Percentiles rank a stretch among this genome's conserved stretches.
Evolutionary conservation across 2,888 invertebrate genomes (phyloP).

Genomic region (Lochmaea capreae): DNA sequence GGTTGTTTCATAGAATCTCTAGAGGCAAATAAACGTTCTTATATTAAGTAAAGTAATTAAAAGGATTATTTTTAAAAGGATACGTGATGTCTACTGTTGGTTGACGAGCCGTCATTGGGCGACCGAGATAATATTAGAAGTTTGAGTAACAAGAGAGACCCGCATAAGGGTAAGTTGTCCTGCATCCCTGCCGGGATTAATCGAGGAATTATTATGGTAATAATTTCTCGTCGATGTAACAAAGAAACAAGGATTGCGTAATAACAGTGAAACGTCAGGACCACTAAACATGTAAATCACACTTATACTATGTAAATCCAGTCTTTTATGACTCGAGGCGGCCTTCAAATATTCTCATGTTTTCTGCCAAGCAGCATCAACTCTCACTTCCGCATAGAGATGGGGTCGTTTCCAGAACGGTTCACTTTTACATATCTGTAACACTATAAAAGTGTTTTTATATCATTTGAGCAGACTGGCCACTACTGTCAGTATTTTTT

Average conservation of each 20-base stretch:
- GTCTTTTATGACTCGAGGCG: constrained; percentile 50
- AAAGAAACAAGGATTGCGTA: constrained; percentile 43
- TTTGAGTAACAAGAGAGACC: constrained; percentile 6
- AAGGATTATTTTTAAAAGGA: too few species aligned
- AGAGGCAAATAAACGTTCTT: too few species aligned
- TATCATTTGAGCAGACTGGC: too few species aligned
- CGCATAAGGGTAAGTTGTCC: constrained; percentile 4
- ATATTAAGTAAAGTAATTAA: too few species aligned
- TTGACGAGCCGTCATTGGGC: not conserved
- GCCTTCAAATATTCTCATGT: constrained; percentile 37
- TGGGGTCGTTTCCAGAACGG: not conserved
- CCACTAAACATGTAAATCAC: constrained; percentile 57
- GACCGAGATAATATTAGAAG: not conserved
- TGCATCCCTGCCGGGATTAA: constrained; percentile 12
- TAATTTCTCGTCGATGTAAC: constrained; percentile 31
- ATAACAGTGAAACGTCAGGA: constrained; percentile 56
- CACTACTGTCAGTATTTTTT: too few species aligned
- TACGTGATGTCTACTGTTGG: not conserved
- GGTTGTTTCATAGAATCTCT: too few species aligned
- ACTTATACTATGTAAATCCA: constrained; percentile 56
- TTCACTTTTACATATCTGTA: not conserved
- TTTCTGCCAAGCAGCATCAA: constrained; percentile 14
- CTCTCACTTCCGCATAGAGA: constrained; percentile 4
- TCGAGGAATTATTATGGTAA: constrained; percentile 37
- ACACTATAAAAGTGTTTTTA: not conserved